These are phyloP conservation scores for Eudyptes chrysolophus DNA, from an alignment of 2,113 vertebrate species.

Conservation along the genomic window DNA sequence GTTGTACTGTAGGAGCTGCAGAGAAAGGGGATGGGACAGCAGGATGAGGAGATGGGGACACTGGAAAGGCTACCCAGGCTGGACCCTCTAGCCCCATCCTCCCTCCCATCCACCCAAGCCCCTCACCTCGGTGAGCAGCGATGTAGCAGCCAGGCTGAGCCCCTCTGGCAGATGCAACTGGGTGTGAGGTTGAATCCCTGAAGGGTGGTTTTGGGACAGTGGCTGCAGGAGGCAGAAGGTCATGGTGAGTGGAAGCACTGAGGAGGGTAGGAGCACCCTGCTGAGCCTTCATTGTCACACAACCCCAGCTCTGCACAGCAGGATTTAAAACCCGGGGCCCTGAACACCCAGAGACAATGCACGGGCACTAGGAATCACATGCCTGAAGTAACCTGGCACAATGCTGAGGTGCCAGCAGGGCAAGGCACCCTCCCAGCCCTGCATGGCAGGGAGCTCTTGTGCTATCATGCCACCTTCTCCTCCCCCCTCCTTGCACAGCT, in stretches of 20 bases:
- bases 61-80: not conserved
- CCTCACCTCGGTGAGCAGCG: slow-evolving; percentile 89
- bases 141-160: slow-evolving; percentile 86
- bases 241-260: not conserved
- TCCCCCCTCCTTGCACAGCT: not conserved
- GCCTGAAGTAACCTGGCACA: not conserved
- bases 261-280: not conserved
- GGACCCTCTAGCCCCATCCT: not conserved
- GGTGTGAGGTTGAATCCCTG: slow-evolving; percentile 91
- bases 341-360: not conserved
- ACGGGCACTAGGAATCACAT: not conserved
- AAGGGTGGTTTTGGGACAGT: slow-evolving; percentile 87
- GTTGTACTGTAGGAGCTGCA: slow-evolving; percentile 89
- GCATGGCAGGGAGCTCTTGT: not conserved
- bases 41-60: not conserved
- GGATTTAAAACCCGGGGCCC: not conserved
- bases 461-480: not conserved
- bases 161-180: slow-evolving; percentile 87
- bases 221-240: slow-evolving; percentile 76
- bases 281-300: not conserved
- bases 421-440: not conserved
- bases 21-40: not conserved
- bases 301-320: not conserved
- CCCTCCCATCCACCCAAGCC: not conserved
- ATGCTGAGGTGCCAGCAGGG: not conserved